phyloP scores from a whole-genome alignment of 2,797 vertebrate species.

The Poecilia wingei region DNA sequence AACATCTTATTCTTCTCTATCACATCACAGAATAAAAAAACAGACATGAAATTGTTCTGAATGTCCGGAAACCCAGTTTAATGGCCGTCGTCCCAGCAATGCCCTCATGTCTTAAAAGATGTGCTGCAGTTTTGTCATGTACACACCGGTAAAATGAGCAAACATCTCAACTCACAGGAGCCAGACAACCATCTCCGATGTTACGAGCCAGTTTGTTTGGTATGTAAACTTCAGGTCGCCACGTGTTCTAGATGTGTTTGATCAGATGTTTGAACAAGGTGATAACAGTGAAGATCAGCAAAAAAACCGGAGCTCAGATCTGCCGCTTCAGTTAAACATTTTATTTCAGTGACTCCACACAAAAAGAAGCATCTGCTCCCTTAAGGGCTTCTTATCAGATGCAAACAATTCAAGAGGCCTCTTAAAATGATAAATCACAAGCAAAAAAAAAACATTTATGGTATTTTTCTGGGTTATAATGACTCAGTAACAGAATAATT shows the following conservation, averaged over 20 bases:
- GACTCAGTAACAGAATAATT: neutral
- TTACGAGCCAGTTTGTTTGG: conserved; percentile 36
- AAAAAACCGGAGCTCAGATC: neutral
- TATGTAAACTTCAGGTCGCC: conserved; percentile 44
- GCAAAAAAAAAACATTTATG: neutral
- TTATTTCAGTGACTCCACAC: conserved; percentile 24
- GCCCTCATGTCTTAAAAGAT: conserved; percentile 34
- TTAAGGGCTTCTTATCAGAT: neutral
- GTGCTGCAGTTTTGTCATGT: conserved; percentile 28
- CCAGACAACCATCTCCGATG: conserved; percentile 36
- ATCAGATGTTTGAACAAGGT: conserved; percentile 35
- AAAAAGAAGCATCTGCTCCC: conserved; percentile 30
- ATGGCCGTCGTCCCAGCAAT: conserved; percentile 30
- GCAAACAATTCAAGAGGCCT: neutral
- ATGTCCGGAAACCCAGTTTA: conserved; percentile 26
- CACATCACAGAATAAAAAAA: neutral
- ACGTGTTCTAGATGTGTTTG: conserved; percentile 27
- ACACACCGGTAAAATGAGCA: conserved; percentile 24
- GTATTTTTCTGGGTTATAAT: neutral
- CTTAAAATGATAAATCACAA: neutral
- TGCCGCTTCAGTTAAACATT: conserved; percentile 18
- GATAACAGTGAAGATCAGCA: conserved; percentile 21
- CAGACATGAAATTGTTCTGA: conserved; percentile 5
- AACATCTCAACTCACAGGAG: conserved; percentile 30
- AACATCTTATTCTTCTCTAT: neutral